A percentile compares a stretch with the other conserved stretches of the same genome.
Evolutionary conservation across 2,113 vertebrate genomes (phyloP).

Genomic region (Tetrao urogallus): DNA sequence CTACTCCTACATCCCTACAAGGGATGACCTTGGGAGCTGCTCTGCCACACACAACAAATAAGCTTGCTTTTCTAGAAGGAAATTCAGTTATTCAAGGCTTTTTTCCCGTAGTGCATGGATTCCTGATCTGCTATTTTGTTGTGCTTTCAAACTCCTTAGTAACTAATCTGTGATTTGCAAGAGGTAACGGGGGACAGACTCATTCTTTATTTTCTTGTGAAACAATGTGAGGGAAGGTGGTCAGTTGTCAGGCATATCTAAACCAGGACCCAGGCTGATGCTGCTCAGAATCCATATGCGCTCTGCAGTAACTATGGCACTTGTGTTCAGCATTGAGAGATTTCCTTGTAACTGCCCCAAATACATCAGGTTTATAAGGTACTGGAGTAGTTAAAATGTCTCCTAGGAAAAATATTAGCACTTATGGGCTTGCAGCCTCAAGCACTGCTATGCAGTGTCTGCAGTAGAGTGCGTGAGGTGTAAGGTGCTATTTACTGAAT

Average conservation of each 20-base stretch:
- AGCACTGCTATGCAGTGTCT: neutral
- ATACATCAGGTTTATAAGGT: neutral
- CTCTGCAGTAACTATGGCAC: neutral
- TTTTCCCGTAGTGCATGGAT: neutral
- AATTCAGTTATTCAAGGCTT: neutral
- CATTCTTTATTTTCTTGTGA: neutral
- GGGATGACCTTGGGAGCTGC: neutral
- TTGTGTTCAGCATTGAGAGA: neutral
- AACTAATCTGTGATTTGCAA: neutral
- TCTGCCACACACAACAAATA: fast-evolving
- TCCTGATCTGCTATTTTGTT: neutral
- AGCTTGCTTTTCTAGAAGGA: neutral
- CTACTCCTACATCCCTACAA: too few species aligned
- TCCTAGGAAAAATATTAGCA: neutral
- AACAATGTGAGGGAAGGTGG: neutral
- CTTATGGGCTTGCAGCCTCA: neutral
- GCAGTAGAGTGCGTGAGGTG: fast-evolving
- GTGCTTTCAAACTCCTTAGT: neutral
- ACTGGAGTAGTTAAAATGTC: conserved; percentile 1
- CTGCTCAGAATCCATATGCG: fast-evolving
- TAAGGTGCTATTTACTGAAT: neutral
- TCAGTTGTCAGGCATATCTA: neutral
- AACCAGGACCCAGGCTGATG: neutral
- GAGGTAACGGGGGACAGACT: neutral
- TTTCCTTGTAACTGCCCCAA: conserved; percentile 4